A percentile compares a stretch with the other conserved stretches of the same genome.
These are phyloP conservation scores for Xiphorhynchus elegans DNA, from an alignment of 2,113 vertebrate species.

Conservation along the genomic window DNA sequence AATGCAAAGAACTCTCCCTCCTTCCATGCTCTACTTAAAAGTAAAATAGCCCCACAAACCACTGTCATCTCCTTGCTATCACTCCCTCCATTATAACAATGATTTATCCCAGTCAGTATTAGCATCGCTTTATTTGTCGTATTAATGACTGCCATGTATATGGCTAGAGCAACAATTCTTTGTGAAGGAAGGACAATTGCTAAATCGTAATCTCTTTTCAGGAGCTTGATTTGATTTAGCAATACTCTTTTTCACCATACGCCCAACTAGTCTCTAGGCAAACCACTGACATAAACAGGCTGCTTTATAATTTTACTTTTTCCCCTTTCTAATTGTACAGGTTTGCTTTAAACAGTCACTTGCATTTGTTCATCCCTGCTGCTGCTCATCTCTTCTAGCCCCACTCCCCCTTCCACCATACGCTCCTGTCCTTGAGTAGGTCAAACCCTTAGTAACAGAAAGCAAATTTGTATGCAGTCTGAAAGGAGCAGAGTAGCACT, in stretches of 20 bases:
- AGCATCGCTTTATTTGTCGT: not conserved
- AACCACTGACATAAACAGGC: slow-evolving; percentile 54
- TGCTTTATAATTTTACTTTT: slow-evolving; percentile 55
- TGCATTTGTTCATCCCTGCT: not conserved
- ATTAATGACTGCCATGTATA: not conserved
- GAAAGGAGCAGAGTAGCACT: not conserved
- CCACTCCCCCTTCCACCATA: not conserved
- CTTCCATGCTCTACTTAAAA: not conserved
- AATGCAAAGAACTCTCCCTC: not conserved
- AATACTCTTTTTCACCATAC: slow-evolving; percentile 17
- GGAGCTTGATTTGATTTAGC: not conserved
- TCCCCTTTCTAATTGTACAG: slow-evolving; percentile 55
- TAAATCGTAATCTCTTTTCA: not conserved
- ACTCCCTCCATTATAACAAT: not conserved
- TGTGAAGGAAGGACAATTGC: not conserved
- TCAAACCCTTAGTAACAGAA: slow-evolving; percentile 44
- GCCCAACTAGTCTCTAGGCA: not conserved
- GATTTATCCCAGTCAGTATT: not conserved
- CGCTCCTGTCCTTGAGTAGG: slow-evolving; percentile 38
- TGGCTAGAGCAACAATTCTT: not conserved
- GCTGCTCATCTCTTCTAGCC: not conserved
- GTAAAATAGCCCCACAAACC: not conserved
- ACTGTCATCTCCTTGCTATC: not conserved
- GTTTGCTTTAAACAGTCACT: slow-evolving; percentile 19
- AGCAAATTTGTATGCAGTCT: slow-evolving; percentile 3